Evolutionary conservation across 2,888 invertebrate genomes (phyloP), one percentile per base, ranked within the genome.

Genomic region (Lepidocyrtoides sp.): DNA sequence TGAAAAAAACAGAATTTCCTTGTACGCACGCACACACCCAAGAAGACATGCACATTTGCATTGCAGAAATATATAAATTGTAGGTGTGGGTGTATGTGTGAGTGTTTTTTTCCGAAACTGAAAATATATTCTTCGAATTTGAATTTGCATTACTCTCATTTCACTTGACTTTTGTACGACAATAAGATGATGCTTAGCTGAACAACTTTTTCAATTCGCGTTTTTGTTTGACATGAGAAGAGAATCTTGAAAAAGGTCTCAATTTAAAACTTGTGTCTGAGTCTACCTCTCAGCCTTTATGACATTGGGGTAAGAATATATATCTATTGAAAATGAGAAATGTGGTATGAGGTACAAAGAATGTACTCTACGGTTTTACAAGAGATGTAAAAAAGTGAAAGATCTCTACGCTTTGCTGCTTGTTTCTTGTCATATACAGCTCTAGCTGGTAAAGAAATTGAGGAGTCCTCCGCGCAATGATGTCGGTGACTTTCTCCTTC

Each of bases 121-220:
- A 23, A 66, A 72, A 72, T 72, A 44, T 69, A n/a, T n/a, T n/a
- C n/a, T 36, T 20, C 12, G 20, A 12, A 12, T 72, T 72, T 44
- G n/a, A 23, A 44, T 69, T 17, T 36, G 14, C 17, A 36, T 20
- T 10, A 17, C 57, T 44, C 69, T 44, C 26, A 66, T 29, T 51
- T 23, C 44, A 48, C 69, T 84, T 32, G 51, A 69, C 32, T 54
- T 84, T 23, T n/a, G 44, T 44, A 72, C 23, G 72, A 29, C 77
- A 51, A 77, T 51, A 29, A 3, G 69, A 17, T 41, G 32, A 36
- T 54, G 32, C 44, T 69, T 75, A 29, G 2, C 29, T 3, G 41
- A 77, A 87, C 86, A 63, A 87, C 63, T 87, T 87, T 87, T 87
- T 63, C 85, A 86, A 87, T 79, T 87, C 77, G 44, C 85, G n/a